Evolutionary conservation across 1,140 invertebrate species (phyloP), one percentile per base, ranked within the genome.

Genomic region (Trichomalopsis sarcophagae): DNA sequence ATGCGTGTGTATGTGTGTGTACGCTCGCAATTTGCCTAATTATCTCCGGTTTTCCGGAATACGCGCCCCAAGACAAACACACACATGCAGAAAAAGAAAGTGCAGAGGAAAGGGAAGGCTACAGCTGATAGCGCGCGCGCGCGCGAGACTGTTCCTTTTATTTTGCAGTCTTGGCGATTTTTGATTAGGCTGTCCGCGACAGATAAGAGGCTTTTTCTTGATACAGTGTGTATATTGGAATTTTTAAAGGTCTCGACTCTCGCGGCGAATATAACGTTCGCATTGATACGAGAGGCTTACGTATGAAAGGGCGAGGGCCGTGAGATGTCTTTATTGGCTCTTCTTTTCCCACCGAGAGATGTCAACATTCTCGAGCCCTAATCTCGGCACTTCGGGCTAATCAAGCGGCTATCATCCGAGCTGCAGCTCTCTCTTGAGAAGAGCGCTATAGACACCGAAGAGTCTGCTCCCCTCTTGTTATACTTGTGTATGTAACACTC

Each of bases 41-140:
- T 90, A 89, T 91, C 89, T 90, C 85, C 77, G 78, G 81, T 74
- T 86, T 89, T 87, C 89, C 87, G 86, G 86, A 86, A 85, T 82
- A 82, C 21, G 17, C 4, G 55, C 5, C 17, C 21, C 74, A 78
- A 33, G 62, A 40, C 40, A 27, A 79, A 75, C 4, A 27, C 50
- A 78, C 5, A 36, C 5, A 36, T 36, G 33, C 4, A 36, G 78
- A 76, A 47, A 77, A 78, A 40, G 66, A 78, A 55, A 71, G 68
- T 76, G 44, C 77, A 78, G 55, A 40, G 44, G 27, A 77, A 77
- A 23, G 81, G 79, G 33, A 69, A 77, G 69, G 17, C 30, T 33
- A 36, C 11, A 13, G 55, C 47, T 68, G 50, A 81, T 47, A 81
- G 80, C 69, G 55, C 47, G 55, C 21, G 17, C 1, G 2, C 1